Base-by-base conservation (phyloP, 1,140 invertebrate genomes). In the Eufriesea mexicana region DNA sequence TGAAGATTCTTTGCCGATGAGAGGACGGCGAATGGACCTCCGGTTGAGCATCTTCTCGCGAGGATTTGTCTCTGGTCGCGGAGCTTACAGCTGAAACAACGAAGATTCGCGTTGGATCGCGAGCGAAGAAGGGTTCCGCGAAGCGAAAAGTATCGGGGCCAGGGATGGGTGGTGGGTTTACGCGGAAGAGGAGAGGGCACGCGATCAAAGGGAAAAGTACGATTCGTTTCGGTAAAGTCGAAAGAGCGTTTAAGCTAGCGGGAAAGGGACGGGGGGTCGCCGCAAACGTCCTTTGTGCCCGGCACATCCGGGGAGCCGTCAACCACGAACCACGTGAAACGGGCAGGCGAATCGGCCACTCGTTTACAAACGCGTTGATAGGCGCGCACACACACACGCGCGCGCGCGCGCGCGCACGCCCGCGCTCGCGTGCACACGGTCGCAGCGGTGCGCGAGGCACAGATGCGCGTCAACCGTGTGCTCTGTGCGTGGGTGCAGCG, bases 401-500 rank as follows among this genome's bases (percentile, higher is more conserved):
- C 45, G 18, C 68, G 75, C 25, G 35, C 5, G n/a, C n/a, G n/a
- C n/a, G n/a, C n/a, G n/a, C 74, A n/a, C 47, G 7, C 45, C 2
- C 8, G 61, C 28, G 62, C 18, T 8, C 20, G 25, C n/a, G n/a
- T n/a, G n/a, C 62, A 66, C 25, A 35, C 16, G 49, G 42, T 54
- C 64, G 66, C 35, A 28, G 35, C 25, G 75, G 55, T 14, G 54
- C 73, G 68, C 57, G 75, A 23, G 35, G 72, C 66, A 75, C 68
- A 61, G 83, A 62, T 71, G 54, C 71, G 73, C 80, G 77, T 77
- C 77, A 83, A 88, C 82, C 83, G 80, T 85, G 80, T 85, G 84
- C 75, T 83, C 84, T 81, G 82, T 86, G 84, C 85, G 79, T 85
- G 87, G 89, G 84, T 81, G 87, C 88, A 89, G 86, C 88, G 91